A percentile compares a stretch with the other conserved stretches of the same genome.
phyloP scores from a whole-genome alignment of 2,113 vertebrate genomes.

The Daubentonia madagascariensis region DNA sequence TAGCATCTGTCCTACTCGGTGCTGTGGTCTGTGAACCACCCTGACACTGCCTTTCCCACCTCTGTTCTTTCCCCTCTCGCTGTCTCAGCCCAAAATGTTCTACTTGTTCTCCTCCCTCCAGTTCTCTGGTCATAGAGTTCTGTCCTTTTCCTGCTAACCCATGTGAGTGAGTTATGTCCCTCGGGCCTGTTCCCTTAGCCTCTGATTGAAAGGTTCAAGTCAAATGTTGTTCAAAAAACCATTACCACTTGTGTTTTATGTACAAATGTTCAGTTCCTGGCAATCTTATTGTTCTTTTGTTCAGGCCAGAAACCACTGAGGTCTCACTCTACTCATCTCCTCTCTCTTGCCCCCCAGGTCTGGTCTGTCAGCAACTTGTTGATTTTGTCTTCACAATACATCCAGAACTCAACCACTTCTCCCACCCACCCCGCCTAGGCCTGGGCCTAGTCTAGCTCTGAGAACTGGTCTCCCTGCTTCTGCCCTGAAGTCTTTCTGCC shows the following conservation, averaged over 20 bases:
- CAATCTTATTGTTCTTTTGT: not conserved
- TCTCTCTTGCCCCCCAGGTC: not conserved
- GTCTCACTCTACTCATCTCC: not conserved
- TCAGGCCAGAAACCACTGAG: not conserved
- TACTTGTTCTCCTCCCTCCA: too few relatives aligned
- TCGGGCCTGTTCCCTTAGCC: not conserved
- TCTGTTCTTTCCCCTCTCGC: not conserved
- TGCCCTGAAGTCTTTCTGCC: not conserved
- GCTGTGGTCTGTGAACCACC: accelerated
- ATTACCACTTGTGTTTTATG: not conserved
- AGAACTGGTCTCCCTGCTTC: not conserved
- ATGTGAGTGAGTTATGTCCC: not conserved
- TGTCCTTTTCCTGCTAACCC: not conserved
- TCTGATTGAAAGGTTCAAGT: not conserved
- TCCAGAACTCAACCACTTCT: not conserved
- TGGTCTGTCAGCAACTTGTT: not conserved
- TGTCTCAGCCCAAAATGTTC: accelerated
- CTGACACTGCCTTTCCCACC: not conserved
- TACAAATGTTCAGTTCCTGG: not conserved
- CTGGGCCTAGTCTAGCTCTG: not conserved
- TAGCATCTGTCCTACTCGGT: too few relatives aligned
- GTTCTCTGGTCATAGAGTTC: not conserved
- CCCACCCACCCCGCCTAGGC: not conserved
- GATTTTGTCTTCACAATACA: not conserved
- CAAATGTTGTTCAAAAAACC: not conserved